phyloP scores from a whole-genome alignment of 2,888 invertebrate genomes.

The Erebia aethiops region DNA sequence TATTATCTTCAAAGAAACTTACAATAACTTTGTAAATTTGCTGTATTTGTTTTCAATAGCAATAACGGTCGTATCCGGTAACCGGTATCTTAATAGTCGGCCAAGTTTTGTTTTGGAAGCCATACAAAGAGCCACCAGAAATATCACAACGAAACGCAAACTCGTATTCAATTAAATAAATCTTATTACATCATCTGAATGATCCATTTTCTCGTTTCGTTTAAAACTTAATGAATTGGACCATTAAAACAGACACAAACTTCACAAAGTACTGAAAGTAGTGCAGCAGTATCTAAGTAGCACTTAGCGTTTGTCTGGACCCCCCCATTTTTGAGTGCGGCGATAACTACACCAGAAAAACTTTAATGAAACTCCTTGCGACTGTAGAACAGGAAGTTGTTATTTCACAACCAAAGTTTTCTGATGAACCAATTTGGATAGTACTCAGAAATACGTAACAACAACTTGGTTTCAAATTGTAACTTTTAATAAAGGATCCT shows the following conservation, averaged over 20 bases:
- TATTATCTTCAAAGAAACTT: neutral
- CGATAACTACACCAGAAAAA: constrained; percentile 12
- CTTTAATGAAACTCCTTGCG: constrained; percentile 17
- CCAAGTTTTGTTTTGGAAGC: neutral
- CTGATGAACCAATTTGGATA: too few relatives aligned
- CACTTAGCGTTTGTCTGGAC: constrained; percentile 15
- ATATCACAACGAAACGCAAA: neutral
- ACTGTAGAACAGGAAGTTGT: neutral
- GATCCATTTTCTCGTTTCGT: neutral
- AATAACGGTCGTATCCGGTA: neutral
- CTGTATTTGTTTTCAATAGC: neutral
- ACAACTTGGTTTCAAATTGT: too few relatives aligned
- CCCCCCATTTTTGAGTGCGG: constrained; percentile 9
- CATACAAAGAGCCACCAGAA: neutral
- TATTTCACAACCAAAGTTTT: too few relatives aligned
- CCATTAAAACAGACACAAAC: constrained; percentile 13
- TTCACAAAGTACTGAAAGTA: constrained; percentile 6
- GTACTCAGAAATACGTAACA: too few relatives aligned
- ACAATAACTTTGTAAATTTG: neutral
- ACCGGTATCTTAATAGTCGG: neutral
- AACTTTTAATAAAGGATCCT: too few relatives aligned
- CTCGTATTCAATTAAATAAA: neutral
- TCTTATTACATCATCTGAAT: neutral
- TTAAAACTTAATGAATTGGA: neutral
- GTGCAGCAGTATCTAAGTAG: constrained; percentile 23